Conservation (phyloP, 2,888 invertebrate genomes). For the Spialia ferax region DNA sequence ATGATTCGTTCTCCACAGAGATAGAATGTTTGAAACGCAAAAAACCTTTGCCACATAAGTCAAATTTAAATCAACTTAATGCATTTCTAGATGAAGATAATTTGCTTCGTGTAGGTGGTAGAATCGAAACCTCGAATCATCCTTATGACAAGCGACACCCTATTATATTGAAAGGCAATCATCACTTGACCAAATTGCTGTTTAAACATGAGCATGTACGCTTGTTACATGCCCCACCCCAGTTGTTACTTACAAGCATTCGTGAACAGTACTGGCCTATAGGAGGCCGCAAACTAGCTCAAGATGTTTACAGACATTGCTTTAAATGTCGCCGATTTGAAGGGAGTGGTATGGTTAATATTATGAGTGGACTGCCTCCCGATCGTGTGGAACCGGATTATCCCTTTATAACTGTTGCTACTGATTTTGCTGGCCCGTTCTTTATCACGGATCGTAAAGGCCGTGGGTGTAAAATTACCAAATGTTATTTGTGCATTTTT, state of each 20-base stretch:
- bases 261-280: slow-evolving; percentile 3
- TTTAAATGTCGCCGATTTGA: background rate
- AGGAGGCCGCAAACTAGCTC: background rate
- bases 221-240: background rate
- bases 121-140: background rate
- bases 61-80: slow-evolving; percentile 6
- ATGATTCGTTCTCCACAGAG: background rate
- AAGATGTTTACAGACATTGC: background rate
- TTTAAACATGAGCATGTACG: background rate
- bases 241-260: background rate
- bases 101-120: background rate
- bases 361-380: background rate
- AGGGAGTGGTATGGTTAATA: slow-evolving; percentile 1
- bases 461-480: background rate
- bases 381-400: slow-evolving; percentile 2
- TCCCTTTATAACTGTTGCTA: slow-evolving; percentile 1
- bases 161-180: slow-evolving; percentile 1
- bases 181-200: slow-evolving; percentile 1
- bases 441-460: slow-evolving; percentile 5
- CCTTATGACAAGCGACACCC: slow-evolving; percentile 1
- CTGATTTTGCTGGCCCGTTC: slow-evolving; percentile 2
- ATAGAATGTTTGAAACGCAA: background rate
- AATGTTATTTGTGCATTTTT: slow-evolving; percentile 1
- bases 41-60: background rate
- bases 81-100: background rate